Percentiles rank a stretch among this genome's conserved stretches.
These are phyloP conservation scores for Tenthredo scrophulariae DNA, from an alignment of 2,888 invertebrate genomes.

Conservation along the genomic window DNA sequence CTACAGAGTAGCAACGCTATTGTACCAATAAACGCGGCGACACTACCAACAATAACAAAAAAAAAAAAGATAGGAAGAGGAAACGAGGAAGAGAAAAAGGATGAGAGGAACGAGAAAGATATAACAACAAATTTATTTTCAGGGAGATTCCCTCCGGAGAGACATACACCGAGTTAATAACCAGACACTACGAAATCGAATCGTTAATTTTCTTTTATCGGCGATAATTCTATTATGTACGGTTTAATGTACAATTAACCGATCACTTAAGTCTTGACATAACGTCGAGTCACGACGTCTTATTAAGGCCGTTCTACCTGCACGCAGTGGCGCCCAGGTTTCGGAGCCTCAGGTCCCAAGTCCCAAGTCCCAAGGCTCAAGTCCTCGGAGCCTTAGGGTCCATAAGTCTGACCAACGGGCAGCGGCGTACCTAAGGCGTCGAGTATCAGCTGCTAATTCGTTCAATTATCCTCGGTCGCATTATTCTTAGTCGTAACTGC, in stretches of 20 bases:
- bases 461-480: slow-evolving; percentile 50
- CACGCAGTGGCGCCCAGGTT: slow-evolving; percentile 58
- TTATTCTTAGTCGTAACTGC: slow-evolving; percentile 42
- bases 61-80: background rate
- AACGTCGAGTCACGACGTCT: slow-evolving; percentile 77
- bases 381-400: slow-evolving; percentile 20
- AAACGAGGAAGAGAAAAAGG: background rate
- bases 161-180: slow-evolving; percentile 14
- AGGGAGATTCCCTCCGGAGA: background rate
- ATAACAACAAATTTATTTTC: background rate
- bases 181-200: slow-evolving; percentile 10
- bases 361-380: slow-evolving; percentile 29
- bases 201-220: slow-evolving; percentile 56
- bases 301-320: slow-evolving; percentile 73
- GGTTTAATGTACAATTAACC: slow-evolving; percentile 78
- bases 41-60: slow-evolving; percentile 25
- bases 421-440: slow-evolving; percentile 13
- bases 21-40: slow-evolving; percentile 48
- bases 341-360: slow-evolving; percentile 32
- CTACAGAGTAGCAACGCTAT: slow-evolving; percentile 16
- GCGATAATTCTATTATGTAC: slow-evolving; percentile 77
- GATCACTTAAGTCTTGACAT: slow-evolving; percentile 77
- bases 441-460: slow-evolving; percentile 49
- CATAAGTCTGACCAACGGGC: slow-evolving; percentile 26
- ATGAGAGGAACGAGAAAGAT: background rate